Conservation (phyloP, 2,888 invertebrate species). For the Loripinus fragilis region DNA sequence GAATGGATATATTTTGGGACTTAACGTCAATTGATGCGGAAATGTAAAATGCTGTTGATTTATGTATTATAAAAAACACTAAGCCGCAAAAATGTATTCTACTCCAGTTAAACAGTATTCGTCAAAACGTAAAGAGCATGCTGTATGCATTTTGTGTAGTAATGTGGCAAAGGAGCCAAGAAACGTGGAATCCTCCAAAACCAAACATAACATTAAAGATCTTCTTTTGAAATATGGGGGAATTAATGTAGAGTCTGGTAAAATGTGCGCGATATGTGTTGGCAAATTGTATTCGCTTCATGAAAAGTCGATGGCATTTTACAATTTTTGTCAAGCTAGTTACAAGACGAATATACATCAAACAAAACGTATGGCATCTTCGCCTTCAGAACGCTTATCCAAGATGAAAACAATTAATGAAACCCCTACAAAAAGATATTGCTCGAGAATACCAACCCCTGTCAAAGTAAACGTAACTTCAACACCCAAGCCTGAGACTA, state of each 20-base stretch:
- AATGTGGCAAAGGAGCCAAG: not conserved
- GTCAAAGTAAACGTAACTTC: not conserved
- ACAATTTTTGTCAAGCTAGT: not conserved
- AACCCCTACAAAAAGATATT: not conserved
- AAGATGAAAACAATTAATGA: not conserved
- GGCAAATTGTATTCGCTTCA: not conserved
- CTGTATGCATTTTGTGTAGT: not conserved
- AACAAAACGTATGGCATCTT: not conserved
- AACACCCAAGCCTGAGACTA: not conserved
- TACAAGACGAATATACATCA: not conserved
- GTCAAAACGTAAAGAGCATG: not conserved
- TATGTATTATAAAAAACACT: too few relatives aligned
- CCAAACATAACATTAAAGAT: not conserved
- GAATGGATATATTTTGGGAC: too few relatives aligned
- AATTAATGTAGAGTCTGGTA: constrained; percentile 5
- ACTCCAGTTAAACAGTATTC: not conserved
- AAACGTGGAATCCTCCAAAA: not conserved
- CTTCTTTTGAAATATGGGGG: not conserved
- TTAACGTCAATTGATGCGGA: too few relatives aligned
- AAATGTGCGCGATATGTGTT: not conserved
- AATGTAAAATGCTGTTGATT: too few relatives aligned
- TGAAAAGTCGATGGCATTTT: not conserved
- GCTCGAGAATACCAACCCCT: not conserved
- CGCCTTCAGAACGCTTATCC: not conserved
- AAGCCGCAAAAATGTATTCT: not conserved